phyloP scores from a whole-genome alignment of 1,140 invertebrate species.

The Leptinotarsa lineolata region DNA sequence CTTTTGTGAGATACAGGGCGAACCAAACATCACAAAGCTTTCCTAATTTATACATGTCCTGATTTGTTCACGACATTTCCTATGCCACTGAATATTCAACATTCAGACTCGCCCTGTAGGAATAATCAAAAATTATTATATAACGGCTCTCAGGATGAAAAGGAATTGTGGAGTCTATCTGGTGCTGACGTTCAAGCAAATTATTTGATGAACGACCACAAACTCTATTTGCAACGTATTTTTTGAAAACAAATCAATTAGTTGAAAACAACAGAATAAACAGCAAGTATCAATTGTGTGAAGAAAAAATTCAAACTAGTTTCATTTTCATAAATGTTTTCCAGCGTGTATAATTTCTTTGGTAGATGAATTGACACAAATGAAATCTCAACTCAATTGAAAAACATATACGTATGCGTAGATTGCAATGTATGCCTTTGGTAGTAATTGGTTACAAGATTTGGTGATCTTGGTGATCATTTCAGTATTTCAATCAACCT shows the following conservation, averaged over 20 bases:
- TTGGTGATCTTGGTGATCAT: background rate
- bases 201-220: background rate
- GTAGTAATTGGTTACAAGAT: background rate
- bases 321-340: background rate
- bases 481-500: conserved; percentile 15
- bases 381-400: background rate
- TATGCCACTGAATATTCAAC: conserved; percentile 1
- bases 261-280: background rate
- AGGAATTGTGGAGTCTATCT: background rate
- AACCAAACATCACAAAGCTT: background rate
- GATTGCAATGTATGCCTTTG: background rate
- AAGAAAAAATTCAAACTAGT: background rate
- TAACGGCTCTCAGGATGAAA: background rate
- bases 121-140: background rate
- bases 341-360: background rate
- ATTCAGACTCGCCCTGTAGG: conserved; percentile 1
- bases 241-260: background rate
- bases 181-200: background rate
- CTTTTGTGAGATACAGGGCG: background rate
- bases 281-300: background rate
- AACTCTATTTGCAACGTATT: background rate
- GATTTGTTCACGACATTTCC: background rate
- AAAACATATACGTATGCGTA: background rate
- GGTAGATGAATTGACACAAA: conserved; percentile 6
- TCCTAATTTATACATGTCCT: background rate